Conservation (phyloP, 1,140 invertebrate species). For the Helicorthomorpha holstii region DNA sequence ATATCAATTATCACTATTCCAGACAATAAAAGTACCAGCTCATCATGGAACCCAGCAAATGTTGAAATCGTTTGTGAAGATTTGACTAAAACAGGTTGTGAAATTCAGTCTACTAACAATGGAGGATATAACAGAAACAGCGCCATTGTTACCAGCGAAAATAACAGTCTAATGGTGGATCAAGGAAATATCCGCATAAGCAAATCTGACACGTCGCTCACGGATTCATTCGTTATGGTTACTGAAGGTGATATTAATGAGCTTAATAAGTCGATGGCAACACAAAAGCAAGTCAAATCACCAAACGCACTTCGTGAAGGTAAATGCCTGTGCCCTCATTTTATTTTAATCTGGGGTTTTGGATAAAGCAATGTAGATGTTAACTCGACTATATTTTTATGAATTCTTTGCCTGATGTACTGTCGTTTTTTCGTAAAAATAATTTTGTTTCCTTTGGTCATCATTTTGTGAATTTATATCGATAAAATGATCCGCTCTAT, state of each 20-base stretch:
- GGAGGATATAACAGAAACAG: slow-evolving; percentile 10
- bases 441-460: background rate
- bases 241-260: slow-evolving; percentile 34
- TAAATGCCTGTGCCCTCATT: too few species aligned
- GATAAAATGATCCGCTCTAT: background rate
- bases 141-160: slow-evolving; percentile 11
- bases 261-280: slow-evolving; percentile 17
- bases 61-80: too few species aligned
- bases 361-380: too few species aligned
- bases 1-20: too few species aligned
- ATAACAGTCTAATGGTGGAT: background rate
- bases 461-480: background rate
- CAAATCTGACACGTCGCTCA: slow-evolving; percentile 78
- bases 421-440: background rate
- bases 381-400: too few species aligned
- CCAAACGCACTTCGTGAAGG: too few species aligned
- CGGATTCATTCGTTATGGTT: slow-evolving; percentile 74
- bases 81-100: too few species aligned
- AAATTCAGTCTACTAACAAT: too few species aligned
- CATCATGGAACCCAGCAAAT: too few species aligned
- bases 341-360: too few species aligned
- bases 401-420: too few species aligned
- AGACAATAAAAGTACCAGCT: too few species aligned
- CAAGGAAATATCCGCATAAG: slow-evolving; percentile 30
- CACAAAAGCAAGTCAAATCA: slow-evolving; percentile 2